Conservation (phyloP, 2,888 invertebrate genomes). For the Dryobota labecula region DNA sequence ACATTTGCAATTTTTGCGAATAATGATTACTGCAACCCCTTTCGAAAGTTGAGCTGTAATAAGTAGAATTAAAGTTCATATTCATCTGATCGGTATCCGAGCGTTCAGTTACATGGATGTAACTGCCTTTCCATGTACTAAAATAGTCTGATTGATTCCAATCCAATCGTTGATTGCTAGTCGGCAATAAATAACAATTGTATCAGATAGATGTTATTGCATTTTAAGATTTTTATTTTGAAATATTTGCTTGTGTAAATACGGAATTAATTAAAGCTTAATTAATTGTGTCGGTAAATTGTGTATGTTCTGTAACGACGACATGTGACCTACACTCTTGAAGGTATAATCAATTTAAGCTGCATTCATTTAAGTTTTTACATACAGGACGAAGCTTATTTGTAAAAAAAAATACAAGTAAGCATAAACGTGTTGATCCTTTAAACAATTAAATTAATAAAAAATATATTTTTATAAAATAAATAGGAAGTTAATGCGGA, state of each 20-base stretch:
- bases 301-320: slow-evolving; percentile 31
- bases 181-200: slow-evolving; percentile 71
- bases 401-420: slow-evolving; percentile 9
- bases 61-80: slow-evolving; percentile 34
- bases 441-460: not conserved
- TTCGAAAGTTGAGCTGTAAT: slow-evolving; percentile 35
- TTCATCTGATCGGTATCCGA: slow-evolving; percentile 25
- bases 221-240: slow-evolving; percentile 56
- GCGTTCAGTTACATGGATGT: slow-evolving; percentile 34
- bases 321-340: slow-evolving; percentile 45
- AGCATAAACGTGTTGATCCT: not conserved
- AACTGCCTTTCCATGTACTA: slow-evolving; percentile 67
- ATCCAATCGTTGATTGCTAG: slow-evolving; percentile 70
- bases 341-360: slow-evolving; percentile 52
- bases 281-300: slow-evolving; percentile 60
- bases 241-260: slow-evolving; percentile 54
- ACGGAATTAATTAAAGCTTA: slow-evolving; percentile 59
- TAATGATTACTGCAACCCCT: slow-evolving; percentile 30
- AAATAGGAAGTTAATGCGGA: not conserved
- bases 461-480: not conserved
- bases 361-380: slow-evolving; percentile 28
- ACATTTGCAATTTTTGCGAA: slow-evolving; percentile 60
- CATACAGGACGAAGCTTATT: not conserved
- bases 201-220: slow-evolving; percentile 49
- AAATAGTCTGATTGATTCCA: slow-evolving; percentile 76